A percentile compares a stretch with the other conserved stretches of the same genome.
phyloP scores from a whole-genome alignment of 2,113 vertebrate species.

The Odocoileus virginianus region DNA sequence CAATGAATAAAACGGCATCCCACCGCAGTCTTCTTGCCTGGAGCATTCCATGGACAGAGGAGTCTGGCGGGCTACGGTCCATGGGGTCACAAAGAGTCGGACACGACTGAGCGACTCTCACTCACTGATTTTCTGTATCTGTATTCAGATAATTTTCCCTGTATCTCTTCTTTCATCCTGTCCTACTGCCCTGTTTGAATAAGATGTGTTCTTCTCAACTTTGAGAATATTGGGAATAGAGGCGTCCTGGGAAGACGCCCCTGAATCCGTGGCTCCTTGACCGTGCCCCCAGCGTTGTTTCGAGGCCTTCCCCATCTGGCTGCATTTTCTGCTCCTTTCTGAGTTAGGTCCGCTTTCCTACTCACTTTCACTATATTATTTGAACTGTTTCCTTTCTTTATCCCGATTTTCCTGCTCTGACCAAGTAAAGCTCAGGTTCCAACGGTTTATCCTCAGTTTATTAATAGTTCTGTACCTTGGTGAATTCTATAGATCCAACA shows the following conservation, averaged over 20 bases:
- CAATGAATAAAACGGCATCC: background rate
- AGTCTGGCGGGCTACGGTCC: background rate
- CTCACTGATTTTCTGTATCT: background rate
- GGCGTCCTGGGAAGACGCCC: background rate
- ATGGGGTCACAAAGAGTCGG: background rate
- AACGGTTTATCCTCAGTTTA: background rate
- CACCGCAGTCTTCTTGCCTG: background rate
- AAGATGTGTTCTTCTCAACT: background rate
- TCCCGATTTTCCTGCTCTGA: background rate
- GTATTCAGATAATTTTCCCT: background rate
- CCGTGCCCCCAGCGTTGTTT: background rate
- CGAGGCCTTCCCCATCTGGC: accelerated
- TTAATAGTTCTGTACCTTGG: background rate
- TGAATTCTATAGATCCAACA: background rate
- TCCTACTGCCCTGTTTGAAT: background rate
- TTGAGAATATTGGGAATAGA: background rate
- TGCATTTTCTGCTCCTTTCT: background rate
- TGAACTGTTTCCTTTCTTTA: background rate
- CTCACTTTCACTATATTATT: background rate
- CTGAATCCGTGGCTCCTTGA: background rate
- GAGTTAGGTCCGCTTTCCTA: background rate
- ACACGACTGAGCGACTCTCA: background rate
- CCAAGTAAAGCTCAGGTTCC: background rate
- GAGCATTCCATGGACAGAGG: background rate
- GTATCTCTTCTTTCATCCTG: background rate